Conservation (phyloP, 2,113 vertebrate genomes). For the Cyprinodon variegatus region DNA sequence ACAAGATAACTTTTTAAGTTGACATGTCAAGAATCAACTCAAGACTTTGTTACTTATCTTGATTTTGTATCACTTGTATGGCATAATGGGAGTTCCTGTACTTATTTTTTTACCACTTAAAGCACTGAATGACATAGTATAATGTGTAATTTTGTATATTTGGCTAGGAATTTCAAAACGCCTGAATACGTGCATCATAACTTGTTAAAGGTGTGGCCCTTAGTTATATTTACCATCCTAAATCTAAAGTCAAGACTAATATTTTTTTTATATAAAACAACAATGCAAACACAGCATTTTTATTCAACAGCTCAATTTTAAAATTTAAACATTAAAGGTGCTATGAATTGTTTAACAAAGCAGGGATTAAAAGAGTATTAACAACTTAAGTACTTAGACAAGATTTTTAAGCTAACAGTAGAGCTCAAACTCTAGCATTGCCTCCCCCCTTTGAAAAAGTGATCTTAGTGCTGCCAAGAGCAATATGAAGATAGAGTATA, state of each 20-base stretch:
- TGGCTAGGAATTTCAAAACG: too few species aligned
- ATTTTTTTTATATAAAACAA: not conserved
- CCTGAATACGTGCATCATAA: not conserved
- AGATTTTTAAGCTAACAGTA: not conserved
- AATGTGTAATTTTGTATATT: too few species aligned
- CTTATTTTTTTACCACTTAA: too few species aligned
- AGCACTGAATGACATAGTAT: too few species aligned
- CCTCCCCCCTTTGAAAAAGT: not conserved
- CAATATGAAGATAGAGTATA: conserved; percentile 3
- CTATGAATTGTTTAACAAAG: not conserved
- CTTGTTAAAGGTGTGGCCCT: not conserved
- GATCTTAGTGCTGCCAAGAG: not conserved
- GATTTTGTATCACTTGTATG: too few species aligned
- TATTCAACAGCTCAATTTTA: not conserved
- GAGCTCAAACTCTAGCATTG: not conserved
- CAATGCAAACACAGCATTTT: not conserved
- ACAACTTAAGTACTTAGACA: not conserved
- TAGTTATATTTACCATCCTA: not conserved
- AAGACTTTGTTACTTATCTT: too few species aligned
- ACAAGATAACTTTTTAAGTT: too few species aligned
- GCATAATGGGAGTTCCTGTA: too few species aligned
- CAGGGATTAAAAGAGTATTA: not conserved
- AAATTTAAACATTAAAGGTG: not conserved
- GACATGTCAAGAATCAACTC: too few species aligned
- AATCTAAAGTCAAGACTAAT: not conserved